These are phyloP conservation scores for Ophion costatus DNA, from an alignment of 2,888 invertebrate genomes.

Conservation along the genomic window DNA sequence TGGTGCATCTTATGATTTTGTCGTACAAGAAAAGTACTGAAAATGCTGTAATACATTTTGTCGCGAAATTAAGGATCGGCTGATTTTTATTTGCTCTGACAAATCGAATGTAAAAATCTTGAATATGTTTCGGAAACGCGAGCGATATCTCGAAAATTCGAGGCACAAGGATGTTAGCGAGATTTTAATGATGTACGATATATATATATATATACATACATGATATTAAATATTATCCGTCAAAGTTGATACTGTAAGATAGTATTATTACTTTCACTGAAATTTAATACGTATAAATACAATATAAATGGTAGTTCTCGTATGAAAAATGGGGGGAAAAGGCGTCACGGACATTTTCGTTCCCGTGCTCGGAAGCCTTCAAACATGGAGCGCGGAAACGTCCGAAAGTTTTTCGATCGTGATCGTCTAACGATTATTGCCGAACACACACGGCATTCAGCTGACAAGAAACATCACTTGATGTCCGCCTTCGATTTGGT, in stretches of 20 bases:
- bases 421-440: conserved; percentile 30
- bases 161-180: conserved; percentile 59
- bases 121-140: conserved; percentile 15
- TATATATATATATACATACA: conserved; percentile 16
- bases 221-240: conserved; percentile 21
- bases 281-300: conserved; percentile 52
- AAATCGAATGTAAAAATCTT: conserved; percentile 39
- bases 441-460: conserved; percentile 1
- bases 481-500: too few relatives aligned
- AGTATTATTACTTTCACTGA: conserved; percentile 45
- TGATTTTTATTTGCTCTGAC: conserved; percentile 43
- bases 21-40: conserved; percentile 37
- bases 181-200: conserved; percentile 44
- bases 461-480: too few relatives aligned
- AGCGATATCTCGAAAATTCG: conserved; percentile 40
- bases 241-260: conserved; percentile 38
- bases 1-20: conserved; percentile 69
- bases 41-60: conserved; percentile 69
- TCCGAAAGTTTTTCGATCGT: conserved; percentile 3
- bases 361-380: too few relatives aligned
- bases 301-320: conserved; percentile 36
- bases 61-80: conserved; percentile 42
- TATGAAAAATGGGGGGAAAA: conserved; percentile 33
- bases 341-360: conserved; percentile 9
- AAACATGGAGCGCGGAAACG: neutral